Conservation (phyloP, 2,797 vertebrate genomes). For the Enteromius fasciolatus region DNA sequence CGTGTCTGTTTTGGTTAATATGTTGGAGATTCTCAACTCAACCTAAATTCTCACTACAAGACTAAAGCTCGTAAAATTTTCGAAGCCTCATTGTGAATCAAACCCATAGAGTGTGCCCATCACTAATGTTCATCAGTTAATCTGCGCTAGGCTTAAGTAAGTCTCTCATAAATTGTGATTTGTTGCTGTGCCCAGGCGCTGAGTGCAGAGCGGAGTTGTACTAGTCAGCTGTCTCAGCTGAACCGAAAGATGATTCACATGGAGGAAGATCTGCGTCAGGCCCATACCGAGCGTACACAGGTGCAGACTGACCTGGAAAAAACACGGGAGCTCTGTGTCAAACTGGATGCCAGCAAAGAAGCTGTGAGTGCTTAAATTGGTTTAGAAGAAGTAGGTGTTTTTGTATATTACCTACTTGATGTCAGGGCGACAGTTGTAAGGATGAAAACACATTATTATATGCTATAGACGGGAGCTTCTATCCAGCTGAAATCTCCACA, state of each 20-base stretch:
- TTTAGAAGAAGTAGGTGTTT: neutral
- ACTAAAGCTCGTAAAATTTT: neutral
- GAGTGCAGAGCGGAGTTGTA: constrained; percentile 73
- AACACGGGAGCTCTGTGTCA: constrained; percentile 76
- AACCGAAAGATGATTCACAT: constrained; percentile 72
- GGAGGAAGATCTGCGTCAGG: constrained; percentile 73
- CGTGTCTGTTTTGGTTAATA: neutral
- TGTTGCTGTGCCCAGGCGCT: constrained; percentile 55
- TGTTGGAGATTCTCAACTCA: neutral
- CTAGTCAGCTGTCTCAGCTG: constrained; percentile 71
- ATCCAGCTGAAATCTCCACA: neutral
- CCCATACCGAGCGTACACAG: constrained; percentile 67
- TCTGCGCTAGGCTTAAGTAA: neutral
- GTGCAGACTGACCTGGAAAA: constrained; percentile 75
- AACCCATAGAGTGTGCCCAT: neutral
- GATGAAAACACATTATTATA: neutral
- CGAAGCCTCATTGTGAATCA: neutral
- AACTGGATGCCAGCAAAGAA: constrained; percentile 79
- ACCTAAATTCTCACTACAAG: neutral
- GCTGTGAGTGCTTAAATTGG: constrained; percentile 65
- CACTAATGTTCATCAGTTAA: neutral
- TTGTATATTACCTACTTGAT: neutral
- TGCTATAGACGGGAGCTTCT: neutral
- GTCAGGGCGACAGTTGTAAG: neutral
- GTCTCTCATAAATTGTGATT: neutral